phyloP scores from a whole-genome alignment of 2,113 vertebrate species.

The Aegypius monachus region DNA sequence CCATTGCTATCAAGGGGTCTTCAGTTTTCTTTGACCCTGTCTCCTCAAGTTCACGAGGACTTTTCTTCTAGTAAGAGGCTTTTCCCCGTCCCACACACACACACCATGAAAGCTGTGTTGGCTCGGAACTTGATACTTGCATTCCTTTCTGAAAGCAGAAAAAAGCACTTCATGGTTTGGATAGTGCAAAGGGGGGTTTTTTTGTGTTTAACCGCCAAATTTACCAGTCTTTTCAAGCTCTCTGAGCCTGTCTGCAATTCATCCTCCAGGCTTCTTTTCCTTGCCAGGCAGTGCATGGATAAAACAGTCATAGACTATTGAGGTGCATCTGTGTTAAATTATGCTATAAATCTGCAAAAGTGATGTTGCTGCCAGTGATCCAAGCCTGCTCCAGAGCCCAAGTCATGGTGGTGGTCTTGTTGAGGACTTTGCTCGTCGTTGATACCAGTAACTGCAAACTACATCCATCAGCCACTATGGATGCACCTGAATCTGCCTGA shows the following conservation, averaged over 20 bases:
- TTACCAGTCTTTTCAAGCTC: not conserved
- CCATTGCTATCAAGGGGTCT: not conserved
- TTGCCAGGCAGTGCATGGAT: not conserved
- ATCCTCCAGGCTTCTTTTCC: not conserved
- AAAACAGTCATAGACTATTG: not conserved
- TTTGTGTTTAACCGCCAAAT: not conserved
- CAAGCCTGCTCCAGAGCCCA: not conserved
- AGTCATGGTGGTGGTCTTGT: not conserved
- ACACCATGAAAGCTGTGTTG: not conserved
- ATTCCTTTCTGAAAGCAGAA: not conserved
- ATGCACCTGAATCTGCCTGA: not conserved
- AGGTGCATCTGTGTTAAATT: not conserved
- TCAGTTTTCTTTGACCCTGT: not conserved
- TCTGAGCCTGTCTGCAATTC: not conserved
- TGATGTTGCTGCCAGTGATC: not conserved
- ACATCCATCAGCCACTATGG: not conserved
- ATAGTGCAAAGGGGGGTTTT: not conserved
- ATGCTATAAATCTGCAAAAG: not conserved
- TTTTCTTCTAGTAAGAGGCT: not conserved
- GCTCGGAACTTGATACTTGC: not conserved
- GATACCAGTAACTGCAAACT: not conserved
- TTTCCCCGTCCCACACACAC: fast-evolving
- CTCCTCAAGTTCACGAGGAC: not conserved
- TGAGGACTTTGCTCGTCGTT: fast-evolving
- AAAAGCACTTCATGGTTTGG: not conserved